phyloP scores from a whole-genome alignment of 2,888 invertebrate genomes.

The Spodoptera littoralis region DNA sequence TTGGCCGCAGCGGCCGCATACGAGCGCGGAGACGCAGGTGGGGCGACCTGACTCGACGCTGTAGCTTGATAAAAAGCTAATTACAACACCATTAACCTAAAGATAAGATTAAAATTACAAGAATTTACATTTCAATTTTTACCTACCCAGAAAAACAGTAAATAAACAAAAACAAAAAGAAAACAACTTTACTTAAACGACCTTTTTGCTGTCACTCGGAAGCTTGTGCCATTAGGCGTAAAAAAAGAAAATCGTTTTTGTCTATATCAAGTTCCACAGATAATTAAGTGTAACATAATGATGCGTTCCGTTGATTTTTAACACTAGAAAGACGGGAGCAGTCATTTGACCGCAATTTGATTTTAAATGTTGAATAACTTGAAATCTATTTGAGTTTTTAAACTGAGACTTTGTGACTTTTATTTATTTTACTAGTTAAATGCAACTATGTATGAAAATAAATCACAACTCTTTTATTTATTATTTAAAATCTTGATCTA shows the following conservation, averaged over 20 bases:
- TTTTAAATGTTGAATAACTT: too few relatives aligned
- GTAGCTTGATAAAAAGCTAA: slow-evolving; percentile 19
- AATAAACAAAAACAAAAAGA: slow-evolving; percentile 39
- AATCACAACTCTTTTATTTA: too few relatives aligned
- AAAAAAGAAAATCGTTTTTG: slow-evolving; percentile 48
- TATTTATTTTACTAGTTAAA: too few relatives aligned
- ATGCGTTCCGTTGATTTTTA: slow-evolving; percentile 56
- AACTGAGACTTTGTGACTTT: too few relatives aligned
- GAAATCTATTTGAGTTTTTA: too few relatives aligned
- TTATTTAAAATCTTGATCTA: too few relatives aligned
- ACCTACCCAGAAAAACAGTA: slow-evolving; percentile 25
- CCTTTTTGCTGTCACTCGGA: slow-evolving; percentile 41
- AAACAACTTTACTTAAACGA: slow-evolving; percentile 30
- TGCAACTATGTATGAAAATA: too few relatives aligned
- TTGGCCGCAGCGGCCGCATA: too few relatives aligned
- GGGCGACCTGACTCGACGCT: too few relatives aligned
- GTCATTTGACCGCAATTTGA: too few relatives aligned
- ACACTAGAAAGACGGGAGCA: too few relatives aligned
- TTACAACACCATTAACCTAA: slow-evolving; percentile 19
- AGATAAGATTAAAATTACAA: slow-evolving; percentile 28
- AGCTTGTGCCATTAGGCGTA: slow-evolving; percentile 41
- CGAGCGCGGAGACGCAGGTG: too few relatives aligned
- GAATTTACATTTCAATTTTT: slow-evolving; percentile 16
- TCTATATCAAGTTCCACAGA: slow-evolving; percentile 55
- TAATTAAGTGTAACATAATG: slow-evolving; percentile 58